Base-by-base conservation (phyloP, 2,888 invertebrate species). In the Plutella xylostella region DNA sequence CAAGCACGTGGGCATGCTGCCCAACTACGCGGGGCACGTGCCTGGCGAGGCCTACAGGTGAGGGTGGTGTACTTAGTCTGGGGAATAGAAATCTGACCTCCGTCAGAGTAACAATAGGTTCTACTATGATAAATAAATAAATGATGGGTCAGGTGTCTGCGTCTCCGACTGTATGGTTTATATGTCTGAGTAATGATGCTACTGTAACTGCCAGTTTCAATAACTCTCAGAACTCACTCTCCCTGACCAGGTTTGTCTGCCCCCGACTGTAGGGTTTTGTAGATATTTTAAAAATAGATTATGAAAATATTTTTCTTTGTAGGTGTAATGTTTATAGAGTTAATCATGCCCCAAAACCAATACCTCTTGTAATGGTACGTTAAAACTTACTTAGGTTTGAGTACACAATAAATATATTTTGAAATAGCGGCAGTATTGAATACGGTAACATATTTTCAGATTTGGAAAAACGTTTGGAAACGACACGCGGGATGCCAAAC, bases 11-110 rank as follows among this genome's bases (percentile, higher is more conserved):
- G 92, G 92, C 4, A 87, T 92, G 80, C 65, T 92, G 53, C 92
- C 93, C 1, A 90, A 88, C 68, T 93, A 93, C 68, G 86, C 88
- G 2, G 93, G 92, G 0, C 92, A 93, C 60, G 89, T 93, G 43
- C 93, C 92, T 0, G 93, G 93, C 15, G 85, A 84, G 46, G 76
- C 85, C 56, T 92, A 90, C 72, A 88, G 91, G 89, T 90, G 64
- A 63, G 42, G 9, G 17, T 14, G n/a, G n/a, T n/a, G n/a, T n/a
- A n/a, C n/a, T n/a, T n/a, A n/a, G n/a, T n/a, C n/a, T n/a, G n/a
- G n/a, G n/a, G n/a, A n/a, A n/a, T 7, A 25, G 25, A 25, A 25
- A 25, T 7, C 6, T n/a, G n/a, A n/a, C n/a, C n/a, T n/a, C n/a
- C n/a, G n/a, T n/a, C n/a, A n/a, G n/a, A n/a, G n/a, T n/a, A n/a